Conservation (phyloP, 2,113 vertebrate genomes). For the Trogon melanurus region DNA sequence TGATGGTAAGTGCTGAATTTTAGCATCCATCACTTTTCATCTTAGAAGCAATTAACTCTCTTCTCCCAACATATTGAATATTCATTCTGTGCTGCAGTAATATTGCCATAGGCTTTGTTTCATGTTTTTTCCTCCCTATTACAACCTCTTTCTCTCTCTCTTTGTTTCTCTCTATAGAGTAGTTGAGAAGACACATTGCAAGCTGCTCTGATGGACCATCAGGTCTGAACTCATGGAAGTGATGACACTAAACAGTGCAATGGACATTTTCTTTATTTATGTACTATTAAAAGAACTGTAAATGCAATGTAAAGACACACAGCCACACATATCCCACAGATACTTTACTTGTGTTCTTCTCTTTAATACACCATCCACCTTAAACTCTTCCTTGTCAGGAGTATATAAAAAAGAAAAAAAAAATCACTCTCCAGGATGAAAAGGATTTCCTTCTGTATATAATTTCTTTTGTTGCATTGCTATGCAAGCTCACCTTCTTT, state of each 20-base stretch:
- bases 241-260: slow-evolving; percentile 84
- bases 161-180: slow-evolving; percentile 83
- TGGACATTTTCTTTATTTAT: slow-evolving; percentile 90
- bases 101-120: slow-evolving; percentile 5
- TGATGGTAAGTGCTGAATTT: slow-evolving; percentile 18
- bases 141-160: slow-evolving; percentile 41
- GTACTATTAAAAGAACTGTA: slow-evolving; percentile 92
- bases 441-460: slow-evolving; percentile 93
- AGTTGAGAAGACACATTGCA: slow-evolving; percentile 79
- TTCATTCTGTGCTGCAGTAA: not conserved
- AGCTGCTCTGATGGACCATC: slow-evolving; percentile 82
- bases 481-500: slow-evolving; percentile 96
- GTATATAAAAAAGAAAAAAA: slow-evolving; percentile 78
- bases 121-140: not conserved
- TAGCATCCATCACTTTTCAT: not conserved
- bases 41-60: not conserved
- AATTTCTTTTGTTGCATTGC: slow-evolving; percentile 98
- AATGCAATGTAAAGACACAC: slow-evolving; percentile 99
- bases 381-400: slow-evolving; percentile 87
- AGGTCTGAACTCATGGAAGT: slow-evolving; percentile 82
- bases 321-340: slow-evolving; percentile 93
- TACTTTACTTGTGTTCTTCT: slow-evolving; percentile 88
- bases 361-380: slow-evolving; percentile 92
- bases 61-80: not conserved
- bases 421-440: slow-evolving; percentile 77